Conservation (phyloP, 2,888 invertebrate species). For the Drosophila phalerata region DNA sequence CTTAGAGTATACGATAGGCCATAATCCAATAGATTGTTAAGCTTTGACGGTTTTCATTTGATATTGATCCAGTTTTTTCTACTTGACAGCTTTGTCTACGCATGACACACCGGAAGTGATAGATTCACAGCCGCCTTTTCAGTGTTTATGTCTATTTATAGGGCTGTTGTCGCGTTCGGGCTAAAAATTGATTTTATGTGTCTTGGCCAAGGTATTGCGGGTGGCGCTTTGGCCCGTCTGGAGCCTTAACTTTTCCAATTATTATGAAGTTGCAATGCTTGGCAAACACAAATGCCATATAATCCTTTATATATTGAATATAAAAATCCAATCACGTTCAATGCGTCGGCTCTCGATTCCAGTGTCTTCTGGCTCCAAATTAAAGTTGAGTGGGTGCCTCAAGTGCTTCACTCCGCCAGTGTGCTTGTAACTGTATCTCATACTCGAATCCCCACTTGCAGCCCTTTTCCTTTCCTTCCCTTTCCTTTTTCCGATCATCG, state of each 20-base stretch:
- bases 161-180: conserved; percentile 28
- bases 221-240: conserved; percentile 34
- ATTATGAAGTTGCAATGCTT: conserved; percentile 66
- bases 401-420: conserved; percentile 40
- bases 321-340: conserved; percentile 79
- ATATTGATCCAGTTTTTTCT: conserved; percentile 43
- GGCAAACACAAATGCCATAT: conserved; percentile 56
- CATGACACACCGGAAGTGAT: conserved; percentile 56
- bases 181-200: conserved; percentile 70
- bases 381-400: conserved; percentile 64
- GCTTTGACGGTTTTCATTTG: conserved; percentile 15
- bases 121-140: conserved; percentile 12
- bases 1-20: neutral
- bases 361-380: conserved; percentile 61
- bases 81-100: conserved; percentile 26
- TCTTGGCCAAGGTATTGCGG: conserved; percentile 10
- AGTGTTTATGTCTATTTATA: conserved; percentile 41
- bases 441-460: neutral
- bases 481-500: conserved; percentile 2
- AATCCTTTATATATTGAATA: conserved; percentile 81
- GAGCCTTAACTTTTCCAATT: conserved; percentile 76
- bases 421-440: conserved; percentile 13
- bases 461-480: neutral
- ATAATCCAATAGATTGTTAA: neutral
- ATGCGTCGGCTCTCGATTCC: conserved; percentile 32